These are phyloP conservation scores for Spicauda simplicius DNA, from an alignment of 2,888 invertebrate genomes.

Conservation along the genomic window DNA sequence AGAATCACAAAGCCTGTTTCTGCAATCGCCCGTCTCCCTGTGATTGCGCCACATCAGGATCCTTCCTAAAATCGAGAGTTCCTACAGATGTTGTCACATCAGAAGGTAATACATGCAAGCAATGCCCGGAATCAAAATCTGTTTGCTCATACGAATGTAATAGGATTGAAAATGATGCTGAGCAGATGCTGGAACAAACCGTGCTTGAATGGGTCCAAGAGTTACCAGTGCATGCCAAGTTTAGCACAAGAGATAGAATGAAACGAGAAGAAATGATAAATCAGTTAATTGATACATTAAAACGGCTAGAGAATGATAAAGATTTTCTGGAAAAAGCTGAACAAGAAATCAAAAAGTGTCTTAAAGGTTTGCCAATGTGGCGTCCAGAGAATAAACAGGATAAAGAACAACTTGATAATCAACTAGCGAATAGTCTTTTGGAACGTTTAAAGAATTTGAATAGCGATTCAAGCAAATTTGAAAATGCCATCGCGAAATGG, in stretches of 20 bases:
- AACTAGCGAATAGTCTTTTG: slow-evolving; percentile 47
- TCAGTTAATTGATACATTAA: slow-evolving; percentile 38
- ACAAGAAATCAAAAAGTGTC: slow-evolving; percentile 45
- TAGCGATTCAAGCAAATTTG: slow-evolving; percentile 1
- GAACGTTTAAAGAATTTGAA: slow-evolving; percentile 4
- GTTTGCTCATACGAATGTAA: slow-evolving; percentile 1
- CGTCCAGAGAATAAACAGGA: slow-evolving; percentile 47
- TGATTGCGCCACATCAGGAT: background rate
- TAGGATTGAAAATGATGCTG: background rate
- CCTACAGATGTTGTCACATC: background rate
- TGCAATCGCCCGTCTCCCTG: slow-evolving; percentile 12
- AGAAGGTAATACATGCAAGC: background rate
- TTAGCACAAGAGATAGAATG: slow-evolving; percentile 42
- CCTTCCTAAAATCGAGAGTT: background rate
- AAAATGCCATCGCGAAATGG: slow-evolving; percentile 28
- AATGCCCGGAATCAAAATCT: background rate
- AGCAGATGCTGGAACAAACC: slow-evolving; percentile 42
- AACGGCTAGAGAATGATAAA: slow-evolving; percentile 42
- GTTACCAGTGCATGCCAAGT: slow-evolving; percentile 52
- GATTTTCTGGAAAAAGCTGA: slow-evolving; percentile 46
- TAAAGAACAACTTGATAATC: slow-evolving; percentile 46
- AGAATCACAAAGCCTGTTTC: slow-evolving; percentile 23
- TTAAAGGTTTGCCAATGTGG: slow-evolving; percentile 57
- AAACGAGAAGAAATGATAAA: slow-evolving; percentile 43
- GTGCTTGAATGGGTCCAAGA: slow-evolving; percentile 52